Conservation (phyloP, 2,113 vertebrate species). For the Hoplias malabaricus region DNA sequence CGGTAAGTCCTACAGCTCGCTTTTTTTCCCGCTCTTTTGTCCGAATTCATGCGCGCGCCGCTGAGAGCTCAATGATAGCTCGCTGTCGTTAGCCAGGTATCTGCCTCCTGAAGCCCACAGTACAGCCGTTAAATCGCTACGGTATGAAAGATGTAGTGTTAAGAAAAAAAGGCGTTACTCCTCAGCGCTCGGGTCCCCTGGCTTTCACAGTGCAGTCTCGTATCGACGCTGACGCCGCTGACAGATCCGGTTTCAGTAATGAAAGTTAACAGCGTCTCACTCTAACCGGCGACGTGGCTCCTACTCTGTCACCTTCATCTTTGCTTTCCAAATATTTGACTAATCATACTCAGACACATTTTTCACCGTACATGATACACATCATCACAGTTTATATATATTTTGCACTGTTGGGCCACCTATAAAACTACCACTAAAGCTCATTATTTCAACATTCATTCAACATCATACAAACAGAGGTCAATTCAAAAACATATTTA, state of each 20-base stretch:
- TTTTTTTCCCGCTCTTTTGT: too few species aligned
- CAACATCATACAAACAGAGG: too few species aligned
- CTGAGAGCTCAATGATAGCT: too few species aligned
- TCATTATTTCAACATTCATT: too few species aligned
- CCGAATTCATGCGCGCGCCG: too few species aligned
- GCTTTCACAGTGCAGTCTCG: background rate
- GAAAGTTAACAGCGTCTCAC: too few species aligned
- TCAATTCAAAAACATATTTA: too few species aligned
- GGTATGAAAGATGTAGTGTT: background rate
- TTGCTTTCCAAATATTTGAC: background rate
- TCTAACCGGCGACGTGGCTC: background rate
- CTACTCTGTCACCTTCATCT: background rate
- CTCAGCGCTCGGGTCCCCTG: too few species aligned
- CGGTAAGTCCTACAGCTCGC: slow-evolving; percentile 30
- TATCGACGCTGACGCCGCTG: background rate
- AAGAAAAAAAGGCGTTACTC: background rate
- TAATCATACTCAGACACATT: background rate
- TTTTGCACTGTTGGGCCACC: too few species aligned
- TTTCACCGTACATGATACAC: too few species aligned
- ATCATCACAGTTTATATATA: too few species aligned
- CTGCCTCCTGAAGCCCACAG: background rate
- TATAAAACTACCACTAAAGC: too few species aligned
- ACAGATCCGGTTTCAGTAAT: slow-evolving; percentile 30
- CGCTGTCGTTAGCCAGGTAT: background rate
- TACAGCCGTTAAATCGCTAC: background rate